Percentiles rank a stretch among this genome's conserved stretches.
These are phyloP conservation scores for Corythoichthys haematopterus DNA, from an alignment of 2,113 vertebrate genomes.

Conservation along the genomic window DNA sequence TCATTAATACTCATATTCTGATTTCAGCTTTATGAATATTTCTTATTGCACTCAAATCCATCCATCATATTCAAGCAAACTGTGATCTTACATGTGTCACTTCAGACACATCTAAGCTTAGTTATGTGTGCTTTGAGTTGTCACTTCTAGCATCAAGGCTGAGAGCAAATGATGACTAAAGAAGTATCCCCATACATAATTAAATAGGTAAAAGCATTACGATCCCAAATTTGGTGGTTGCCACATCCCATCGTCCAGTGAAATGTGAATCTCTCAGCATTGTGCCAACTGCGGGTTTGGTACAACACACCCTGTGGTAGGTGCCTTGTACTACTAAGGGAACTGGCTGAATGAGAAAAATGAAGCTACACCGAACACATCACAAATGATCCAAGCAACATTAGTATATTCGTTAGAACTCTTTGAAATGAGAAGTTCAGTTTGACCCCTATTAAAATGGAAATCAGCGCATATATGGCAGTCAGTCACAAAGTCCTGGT, in stretches of 20 bases:
- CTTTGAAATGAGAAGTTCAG: too few relatives aligned
- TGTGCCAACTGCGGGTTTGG: slow-evolving; percentile 28
- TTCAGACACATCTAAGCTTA: slow-evolving; percentile 10
- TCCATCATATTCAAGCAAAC: slow-evolving; percentile 13
- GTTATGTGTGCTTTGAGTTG: not conserved
- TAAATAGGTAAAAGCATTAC: not conserved
- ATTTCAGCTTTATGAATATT: slow-evolving; percentile 16
- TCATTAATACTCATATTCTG: slow-evolving; percentile 45
- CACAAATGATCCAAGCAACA: slow-evolving; percentile 42
- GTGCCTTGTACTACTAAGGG: slow-evolving; percentile 47
- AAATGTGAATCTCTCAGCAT: slow-evolving; percentile 27
- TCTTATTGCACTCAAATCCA: not conserved
- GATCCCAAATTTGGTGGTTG: not conserved
- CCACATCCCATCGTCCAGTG: not conserved
- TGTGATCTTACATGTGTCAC: not conserved
- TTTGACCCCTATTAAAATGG: too few relatives aligned
- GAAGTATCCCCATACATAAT: not conserved
- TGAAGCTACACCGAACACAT: slow-evolving; percentile 39
- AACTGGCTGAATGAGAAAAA: slow-evolving; percentile 43
- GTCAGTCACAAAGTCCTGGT: too few relatives aligned
- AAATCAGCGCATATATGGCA: too few relatives aligned
- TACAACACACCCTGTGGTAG: slow-evolving; percentile 30
- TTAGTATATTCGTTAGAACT: slow-evolving; percentile 25
- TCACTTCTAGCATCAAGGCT: not conserved
- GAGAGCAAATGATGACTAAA: not conserved